Conservation (phyloP, 2,113 vertebrate species). For the Vimba vimba region DNA sequence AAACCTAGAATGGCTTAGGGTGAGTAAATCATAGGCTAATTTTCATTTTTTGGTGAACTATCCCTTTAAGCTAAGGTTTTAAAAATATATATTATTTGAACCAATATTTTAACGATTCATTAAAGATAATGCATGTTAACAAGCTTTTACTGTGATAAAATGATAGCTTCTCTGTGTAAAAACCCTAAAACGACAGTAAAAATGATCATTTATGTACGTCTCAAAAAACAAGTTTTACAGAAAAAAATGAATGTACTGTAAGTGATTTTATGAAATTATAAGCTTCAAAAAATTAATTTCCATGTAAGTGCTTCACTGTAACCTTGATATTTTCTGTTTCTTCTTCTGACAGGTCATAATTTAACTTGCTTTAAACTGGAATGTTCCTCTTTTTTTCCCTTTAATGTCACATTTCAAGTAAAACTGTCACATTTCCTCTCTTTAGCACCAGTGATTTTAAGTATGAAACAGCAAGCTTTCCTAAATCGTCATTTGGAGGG, state of each 20-base stretch:
- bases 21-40: too few species aligned
- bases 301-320: neutral
- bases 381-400: neutral
- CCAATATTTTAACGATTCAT: too few species aligned
- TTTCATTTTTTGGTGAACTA: too few species aligned
- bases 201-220: neutral
- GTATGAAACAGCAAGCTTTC: neutral
- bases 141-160: too few species aligned
- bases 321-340: neutral
- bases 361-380: neutral
- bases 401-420: neutral
- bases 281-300: too few species aligned
- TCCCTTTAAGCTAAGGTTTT: too few species aligned
- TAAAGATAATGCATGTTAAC: too few species aligned
- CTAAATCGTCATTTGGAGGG: neutral
- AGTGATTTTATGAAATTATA: too few species aligned
- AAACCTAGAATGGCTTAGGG: too few species aligned
- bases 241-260: too few species aligned
- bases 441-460: neutral
- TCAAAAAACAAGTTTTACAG: neutral
- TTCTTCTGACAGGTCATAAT: neutral
- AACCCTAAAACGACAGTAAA: neutral
- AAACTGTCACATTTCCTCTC: neutral
- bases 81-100: too few species aligned
- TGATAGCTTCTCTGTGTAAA: neutral